Conservation (phyloP, 2,113 vertebrate species). For the Pelvicachromis taeniatus region DNA sequence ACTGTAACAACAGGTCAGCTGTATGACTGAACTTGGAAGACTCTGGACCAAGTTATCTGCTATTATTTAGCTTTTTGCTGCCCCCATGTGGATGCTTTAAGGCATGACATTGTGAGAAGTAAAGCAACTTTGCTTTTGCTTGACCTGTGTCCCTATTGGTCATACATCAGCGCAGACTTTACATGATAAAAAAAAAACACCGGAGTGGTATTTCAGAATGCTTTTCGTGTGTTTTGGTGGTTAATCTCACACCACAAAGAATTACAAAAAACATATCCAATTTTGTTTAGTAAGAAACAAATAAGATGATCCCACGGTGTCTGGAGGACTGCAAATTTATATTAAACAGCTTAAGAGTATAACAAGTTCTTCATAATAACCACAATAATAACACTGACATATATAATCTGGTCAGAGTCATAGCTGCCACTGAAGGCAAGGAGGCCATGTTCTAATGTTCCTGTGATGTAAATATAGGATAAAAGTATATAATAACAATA, state of each 20-base stretch:
- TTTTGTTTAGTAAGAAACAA: not conserved
- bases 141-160: not conserved
- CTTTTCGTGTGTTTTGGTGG: not conserved
- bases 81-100: conserved; percentile 34
- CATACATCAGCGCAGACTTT: not conserved
- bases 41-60: not conserved
- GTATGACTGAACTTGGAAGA: not conserved
- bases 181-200: not conserved
- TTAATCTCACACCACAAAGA: not conserved
- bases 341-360: not conserved
- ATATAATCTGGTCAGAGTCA: not conserved
- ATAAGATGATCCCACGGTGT: not conserved
- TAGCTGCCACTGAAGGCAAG: not conserved
- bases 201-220: not conserved
- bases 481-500: not conserved
- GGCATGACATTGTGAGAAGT: not conserved
- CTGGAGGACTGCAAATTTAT: not conserved
- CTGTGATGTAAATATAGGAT: not conserved
- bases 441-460: not conserved
- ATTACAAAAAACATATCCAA: not conserved
- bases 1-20: not conserved
- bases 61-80: conserved; percentile 10
- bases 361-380: fast-evolving
- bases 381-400: not conserved
- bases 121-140: not conserved